Conservation (phyloP, 2,113 vertebrate species). For the Nettapus auritus region DNA sequence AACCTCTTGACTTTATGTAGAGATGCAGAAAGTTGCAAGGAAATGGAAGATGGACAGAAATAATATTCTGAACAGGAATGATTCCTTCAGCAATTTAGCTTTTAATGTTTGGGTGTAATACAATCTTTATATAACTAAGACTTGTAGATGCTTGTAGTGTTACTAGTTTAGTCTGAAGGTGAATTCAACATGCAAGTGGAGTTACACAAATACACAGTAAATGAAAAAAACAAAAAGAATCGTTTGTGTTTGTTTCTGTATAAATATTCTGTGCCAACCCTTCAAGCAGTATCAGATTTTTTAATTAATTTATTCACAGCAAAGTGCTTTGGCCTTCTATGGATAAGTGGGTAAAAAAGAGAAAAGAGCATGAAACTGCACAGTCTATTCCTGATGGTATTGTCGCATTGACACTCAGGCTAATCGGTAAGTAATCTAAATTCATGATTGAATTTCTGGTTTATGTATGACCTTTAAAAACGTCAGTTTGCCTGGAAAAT, state of each 20-base stretch:
- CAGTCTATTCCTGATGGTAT: constrained; percentile 78
- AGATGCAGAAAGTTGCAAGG: not conserved
- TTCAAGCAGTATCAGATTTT: not conserved
- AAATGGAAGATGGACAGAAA: not conserved
- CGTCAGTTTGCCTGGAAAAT: not conserved
- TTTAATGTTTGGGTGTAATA: not conserved
- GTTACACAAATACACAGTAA: not conserved
- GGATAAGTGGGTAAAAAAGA: constrained; percentile 90
- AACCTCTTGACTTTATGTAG: not conserved
- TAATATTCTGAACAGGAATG: not conserved
- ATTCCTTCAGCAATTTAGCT: not conserved
- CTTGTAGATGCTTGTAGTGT: not conserved
- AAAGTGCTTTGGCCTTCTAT: constrained; percentile 94
- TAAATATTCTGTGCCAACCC: not conserved
- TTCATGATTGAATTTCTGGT: not conserved
- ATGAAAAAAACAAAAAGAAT: not conserved
- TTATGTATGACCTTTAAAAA: not conserved
- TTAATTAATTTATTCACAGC: constrained; percentile 62
- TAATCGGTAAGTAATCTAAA: constrained; percentile 85
- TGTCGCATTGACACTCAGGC: constrained; percentile 84
- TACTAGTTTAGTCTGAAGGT: not conserved
- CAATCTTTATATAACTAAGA: not conserved
- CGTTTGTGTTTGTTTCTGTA: not conserved
- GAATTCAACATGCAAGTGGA: not conserved
- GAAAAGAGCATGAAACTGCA: constrained; percentile 74